phyloP scores from a whole-genome alignment of 2,797 vertebrate genomes.

The Paramormyrops hopkinsi region DNA sequence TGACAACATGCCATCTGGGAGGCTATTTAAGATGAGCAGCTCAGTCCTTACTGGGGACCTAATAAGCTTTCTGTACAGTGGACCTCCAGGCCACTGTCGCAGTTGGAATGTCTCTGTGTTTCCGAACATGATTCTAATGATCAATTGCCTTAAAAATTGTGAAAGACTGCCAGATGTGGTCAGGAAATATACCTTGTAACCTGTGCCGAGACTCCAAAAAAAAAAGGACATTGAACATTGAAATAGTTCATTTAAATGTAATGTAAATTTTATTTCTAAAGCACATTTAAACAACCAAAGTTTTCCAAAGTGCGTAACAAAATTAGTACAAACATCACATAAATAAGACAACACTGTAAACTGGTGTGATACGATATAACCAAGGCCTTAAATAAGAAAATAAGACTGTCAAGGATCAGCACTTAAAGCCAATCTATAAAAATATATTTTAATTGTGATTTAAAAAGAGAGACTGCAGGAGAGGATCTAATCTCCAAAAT shows the following conservation, averaged over 20 bases:
- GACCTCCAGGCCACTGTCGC: not conserved
- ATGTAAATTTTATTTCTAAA: not conserved
- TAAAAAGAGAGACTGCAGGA: not conserved
- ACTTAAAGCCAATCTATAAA: not conserved
- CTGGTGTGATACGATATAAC: not conserved
- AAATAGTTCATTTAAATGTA: not conserved
- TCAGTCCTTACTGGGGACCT: not conserved
- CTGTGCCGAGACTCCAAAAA: not conserved
- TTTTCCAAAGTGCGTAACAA: not conserved
- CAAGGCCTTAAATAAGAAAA: not conserved
- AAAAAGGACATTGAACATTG: not conserved
- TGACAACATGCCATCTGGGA: not conserved
- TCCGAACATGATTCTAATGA: not conserved
- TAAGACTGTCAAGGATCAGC: not conserved
- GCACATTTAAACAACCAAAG: not conserved
- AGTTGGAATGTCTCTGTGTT: not conserved
- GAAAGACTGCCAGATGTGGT: not conserved
- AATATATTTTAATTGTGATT: not conserved
- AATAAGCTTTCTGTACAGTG: not conserved
- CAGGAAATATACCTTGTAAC: not conserved
- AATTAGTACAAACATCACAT: not conserved
- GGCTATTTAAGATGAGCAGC: not conserved
- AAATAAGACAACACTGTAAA: too few relatives aligned
- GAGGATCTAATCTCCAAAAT: not conserved
- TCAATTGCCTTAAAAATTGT: not conserved